phyloP scores from a whole-genome alignment of 2,888 invertebrate genomes.

The Aleiodes alternator region DNA sequence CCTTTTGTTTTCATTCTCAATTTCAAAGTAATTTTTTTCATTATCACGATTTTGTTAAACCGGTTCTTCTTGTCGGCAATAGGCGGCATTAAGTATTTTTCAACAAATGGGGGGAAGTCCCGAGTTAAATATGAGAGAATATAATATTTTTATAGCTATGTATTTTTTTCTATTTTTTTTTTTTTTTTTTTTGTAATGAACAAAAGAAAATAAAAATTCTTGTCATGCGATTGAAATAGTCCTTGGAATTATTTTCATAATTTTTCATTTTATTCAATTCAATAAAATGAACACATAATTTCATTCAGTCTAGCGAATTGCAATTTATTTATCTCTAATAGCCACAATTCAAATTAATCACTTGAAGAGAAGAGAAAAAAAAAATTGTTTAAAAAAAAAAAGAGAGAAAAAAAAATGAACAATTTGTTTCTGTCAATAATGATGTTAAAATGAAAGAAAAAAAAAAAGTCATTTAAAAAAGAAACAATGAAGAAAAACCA shows the following conservation, averaged over 20 bases:
- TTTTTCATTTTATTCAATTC: slow-evolving; percentile 14
- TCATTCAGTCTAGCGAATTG: slow-evolving; percentile 58
- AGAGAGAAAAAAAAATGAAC: slow-evolving; percentile 16
- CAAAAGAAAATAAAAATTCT: not conserved
- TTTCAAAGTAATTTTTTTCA: too few relatives aligned
- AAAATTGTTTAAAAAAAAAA: too few relatives aligned
- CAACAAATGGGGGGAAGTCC: slow-evolving; percentile 11
- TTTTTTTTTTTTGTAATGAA: too few relatives aligned
- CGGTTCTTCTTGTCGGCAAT: slow-evolving; percentile 8
- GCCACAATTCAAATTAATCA: slow-evolving; percentile 65
- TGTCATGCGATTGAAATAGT: slow-evolving; percentile 20
- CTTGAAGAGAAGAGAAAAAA: not conserved
- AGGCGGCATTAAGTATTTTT: not conserved
- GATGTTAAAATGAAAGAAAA: slow-evolving; percentile 53
- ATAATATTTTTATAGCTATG: not conserved
- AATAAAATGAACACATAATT: slow-evolving; percentile 37
- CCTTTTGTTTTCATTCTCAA: too few relatives aligned
- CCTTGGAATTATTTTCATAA: slow-evolving; percentile 3
- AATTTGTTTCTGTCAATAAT: slow-evolving; percentile 1
- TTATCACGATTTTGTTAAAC: slow-evolving; percentile 19
- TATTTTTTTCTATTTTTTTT: not conserved
- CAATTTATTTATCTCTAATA: slow-evolving; percentile 73
- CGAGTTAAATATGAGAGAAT: not conserved
- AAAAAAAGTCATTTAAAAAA: slow-evolving; percentile 59
- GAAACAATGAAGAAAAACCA: slow-evolving; percentile 46